Percentiles rank a stretch among this genome's conserved stretches.
Evolutionary conservation across 2,888 invertebrate genomes (phyloP).

Genomic region (Chorisops tibialis): DNA sequence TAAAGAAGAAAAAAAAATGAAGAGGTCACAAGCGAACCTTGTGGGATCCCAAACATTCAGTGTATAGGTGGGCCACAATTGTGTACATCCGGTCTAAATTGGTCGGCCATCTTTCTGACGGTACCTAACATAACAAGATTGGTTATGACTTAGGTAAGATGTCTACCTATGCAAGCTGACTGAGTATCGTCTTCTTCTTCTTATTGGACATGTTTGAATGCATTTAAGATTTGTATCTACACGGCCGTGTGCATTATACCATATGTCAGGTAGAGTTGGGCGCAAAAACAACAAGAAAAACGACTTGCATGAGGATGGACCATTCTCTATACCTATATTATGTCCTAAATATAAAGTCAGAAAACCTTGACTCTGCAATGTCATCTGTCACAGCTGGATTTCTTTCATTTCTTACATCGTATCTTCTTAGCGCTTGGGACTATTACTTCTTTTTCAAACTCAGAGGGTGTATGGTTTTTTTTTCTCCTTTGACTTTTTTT

Average conservation of each 20-base stretch:
- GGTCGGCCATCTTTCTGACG: constrained; percentile 11
- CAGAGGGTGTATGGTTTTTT: no score
- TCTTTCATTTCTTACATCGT: constrained; percentile 9
- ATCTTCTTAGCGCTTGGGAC: constrained; percentile 2
- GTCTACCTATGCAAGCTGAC: neutral
- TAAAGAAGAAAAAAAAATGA: no score
- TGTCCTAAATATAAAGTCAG: neutral
- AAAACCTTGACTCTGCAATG: constrained; percentile 16
- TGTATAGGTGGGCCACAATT: neutral
- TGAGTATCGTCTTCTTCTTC: no score
- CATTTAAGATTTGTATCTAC: neutral
- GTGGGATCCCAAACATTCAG: neutral
- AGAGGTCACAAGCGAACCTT: neutral
- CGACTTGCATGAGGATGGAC: no score
- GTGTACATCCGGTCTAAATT: constrained; percentile 5
- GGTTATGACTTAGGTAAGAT: neutral
- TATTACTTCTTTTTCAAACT: neutral
- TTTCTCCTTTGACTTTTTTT: neutral
- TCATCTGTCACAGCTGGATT: constrained; percentile 30
- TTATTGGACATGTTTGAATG: neutral
- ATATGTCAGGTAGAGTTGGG: neutral
- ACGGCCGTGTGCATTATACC: neutral
- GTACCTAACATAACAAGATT: no score
- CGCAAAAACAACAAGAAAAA: no score
- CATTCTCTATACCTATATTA: constrained; percentile 2